Percentiles rank a stretch among this genome's conserved stretches.
phyloP scores from a whole-genome alignment of 2,113 vertebrate genomes.

The Tamias sibiricus region DNA sequence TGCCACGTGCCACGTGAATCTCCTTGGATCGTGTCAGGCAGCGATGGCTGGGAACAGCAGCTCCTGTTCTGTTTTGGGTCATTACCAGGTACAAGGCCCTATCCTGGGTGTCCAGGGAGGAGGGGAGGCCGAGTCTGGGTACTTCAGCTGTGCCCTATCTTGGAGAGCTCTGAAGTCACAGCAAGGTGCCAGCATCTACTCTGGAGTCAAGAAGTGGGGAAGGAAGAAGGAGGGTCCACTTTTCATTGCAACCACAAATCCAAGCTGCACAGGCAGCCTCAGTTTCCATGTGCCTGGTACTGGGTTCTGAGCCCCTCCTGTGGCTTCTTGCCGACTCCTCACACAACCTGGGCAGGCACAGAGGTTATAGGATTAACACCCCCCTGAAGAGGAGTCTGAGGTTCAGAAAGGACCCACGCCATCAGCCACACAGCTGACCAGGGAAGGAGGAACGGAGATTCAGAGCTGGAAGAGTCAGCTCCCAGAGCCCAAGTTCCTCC shows the following conservation, averaged over 20 bases:
- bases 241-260: background rate
- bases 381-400: background rate
- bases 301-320: background rate
- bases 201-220: background rate
- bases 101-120: background rate
- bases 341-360: too few species aligned
- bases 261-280: background rate
- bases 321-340: background rate
- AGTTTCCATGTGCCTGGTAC: background rate
- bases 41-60: background rate
- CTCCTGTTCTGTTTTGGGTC: background rate
- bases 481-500: background rate
- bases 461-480: background rate
- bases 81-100: background rate
- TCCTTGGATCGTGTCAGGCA: rapidly evolving
- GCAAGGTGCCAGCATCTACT: background rate
- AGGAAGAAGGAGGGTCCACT: background rate
- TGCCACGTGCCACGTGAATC: rapidly evolving
- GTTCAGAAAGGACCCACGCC: background rate
- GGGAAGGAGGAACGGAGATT: background rate
- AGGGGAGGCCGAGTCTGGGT: background rate
- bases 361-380: background rate
- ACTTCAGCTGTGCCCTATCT: too few species aligned
- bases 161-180: background rate
- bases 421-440: background rate